Evolutionary conservation across 2,113 vertebrate genomes (phyloP).

Genomic region (Hippoglossus stenolepis): DNA sequence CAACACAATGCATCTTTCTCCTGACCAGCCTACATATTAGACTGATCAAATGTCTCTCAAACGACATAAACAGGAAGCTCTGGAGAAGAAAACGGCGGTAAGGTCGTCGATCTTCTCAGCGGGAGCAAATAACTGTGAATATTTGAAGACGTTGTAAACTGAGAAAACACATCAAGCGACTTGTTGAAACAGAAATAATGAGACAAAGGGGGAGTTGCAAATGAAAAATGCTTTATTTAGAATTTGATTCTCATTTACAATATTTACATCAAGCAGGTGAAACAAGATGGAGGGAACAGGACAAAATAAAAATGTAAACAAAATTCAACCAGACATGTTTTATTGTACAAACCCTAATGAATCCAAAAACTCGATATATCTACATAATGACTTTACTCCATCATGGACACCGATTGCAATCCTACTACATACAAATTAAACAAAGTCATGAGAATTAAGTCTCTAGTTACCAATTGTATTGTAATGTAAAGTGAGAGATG

Average conservation of each 20-base stretch:
- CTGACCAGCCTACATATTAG: constrained; percentile 35
- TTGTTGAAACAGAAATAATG: background rate
- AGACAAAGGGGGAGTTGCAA: background rate
- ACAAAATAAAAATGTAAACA: background rate
- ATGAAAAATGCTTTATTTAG: constrained; percentile 14
- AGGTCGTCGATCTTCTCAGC: background rate
- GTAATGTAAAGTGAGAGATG: too few species aligned
- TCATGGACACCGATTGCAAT: too few species aligned
- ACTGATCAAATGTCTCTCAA: constrained; percentile 21
- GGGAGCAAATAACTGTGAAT: background rate
- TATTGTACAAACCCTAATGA: background rate
- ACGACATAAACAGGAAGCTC: constrained; percentile 5
- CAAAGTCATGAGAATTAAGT: too few species aligned
- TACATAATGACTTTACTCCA: too few species aligned
- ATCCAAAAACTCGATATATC: background rate
- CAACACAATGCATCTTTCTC: constrained; percentile 52
- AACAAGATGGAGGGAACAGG: too few species aligned
- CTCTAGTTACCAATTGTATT: too few species aligned
- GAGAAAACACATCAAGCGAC: background rate
- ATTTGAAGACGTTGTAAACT: background rate
- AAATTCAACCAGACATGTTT: too few species aligned
- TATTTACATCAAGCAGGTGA: background rate
- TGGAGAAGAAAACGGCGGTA: background rate
- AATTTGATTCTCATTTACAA: background rate
- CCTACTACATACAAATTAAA: too few species aligned